Conservation (phyloP, 2,797 vertebrate species). For the Tapera naevia region DNA sequence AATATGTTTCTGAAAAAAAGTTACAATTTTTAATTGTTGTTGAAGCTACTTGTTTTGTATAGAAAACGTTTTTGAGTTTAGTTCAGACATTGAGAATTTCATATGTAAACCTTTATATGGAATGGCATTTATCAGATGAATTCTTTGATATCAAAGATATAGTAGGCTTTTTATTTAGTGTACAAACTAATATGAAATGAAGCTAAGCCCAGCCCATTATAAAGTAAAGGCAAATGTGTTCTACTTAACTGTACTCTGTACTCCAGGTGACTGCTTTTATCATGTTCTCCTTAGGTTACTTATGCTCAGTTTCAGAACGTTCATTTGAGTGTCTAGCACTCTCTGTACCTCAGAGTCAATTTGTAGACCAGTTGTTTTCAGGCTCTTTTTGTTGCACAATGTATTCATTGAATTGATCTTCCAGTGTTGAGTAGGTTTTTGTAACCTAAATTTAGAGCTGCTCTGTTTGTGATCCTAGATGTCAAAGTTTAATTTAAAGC, state of each 20-base stretch:
- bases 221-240: background rate
- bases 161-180: background rate
- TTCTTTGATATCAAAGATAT: background rate
- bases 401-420: background rate
- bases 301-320: too few species aligned
- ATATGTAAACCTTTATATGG: background rate
- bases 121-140: background rate
- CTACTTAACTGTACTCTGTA: background rate
- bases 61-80: background rate
- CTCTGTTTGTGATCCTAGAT: background rate
- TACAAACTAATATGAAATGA: background rate
- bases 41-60: background rate
- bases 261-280: background rate
- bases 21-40: background rate
- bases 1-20: accelerated
- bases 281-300: background rate
- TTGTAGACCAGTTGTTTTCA: background rate
- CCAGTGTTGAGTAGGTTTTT: background rate
- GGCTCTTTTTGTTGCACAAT: background rate
- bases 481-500: background rate
- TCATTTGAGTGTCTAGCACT: background rate
- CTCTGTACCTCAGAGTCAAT: background rate
- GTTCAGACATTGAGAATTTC: background rate
- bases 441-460: background rate
- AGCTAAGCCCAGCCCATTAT: background rate